Base-by-base conservation (phyloP, 2,113 vertebrate species). In the Leptosomus discolor region DNA sequence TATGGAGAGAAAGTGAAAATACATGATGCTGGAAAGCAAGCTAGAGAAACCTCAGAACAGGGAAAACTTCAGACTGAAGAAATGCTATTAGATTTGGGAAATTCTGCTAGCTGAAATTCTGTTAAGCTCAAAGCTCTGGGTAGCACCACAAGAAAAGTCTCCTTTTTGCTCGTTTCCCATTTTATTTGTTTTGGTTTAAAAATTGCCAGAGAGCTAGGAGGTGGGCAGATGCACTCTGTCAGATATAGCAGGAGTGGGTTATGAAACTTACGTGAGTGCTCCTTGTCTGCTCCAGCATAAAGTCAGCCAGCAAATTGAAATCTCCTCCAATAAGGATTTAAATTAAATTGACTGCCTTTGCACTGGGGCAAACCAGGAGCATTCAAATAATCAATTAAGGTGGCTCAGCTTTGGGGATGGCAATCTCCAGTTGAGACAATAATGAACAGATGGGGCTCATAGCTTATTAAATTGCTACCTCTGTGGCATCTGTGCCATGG, bases 331-430 rank as follows among this genome's bases (percentile, higher is more conserved):
- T 53, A 68, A 94, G 70, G 93, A 90, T 90, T 93, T 85, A 94
- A 96, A 96, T 95, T 95, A 88, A 97, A 96, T 93, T 93, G 93
- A 90, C 84, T 95, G 87, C 57, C 61, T 95, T 96, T 96, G 74
- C 88, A 36, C 29, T 94, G 92, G 94, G 96, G 89, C 94, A 95
- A 92, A 95, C 57, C 69, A 57, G 81, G 81, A 96, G 81, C 85
- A 76, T 94, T 96, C 87, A 73, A 64, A 83, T 85, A 96, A 96
- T 95, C 96, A 96, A 91, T 96, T 91, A 96, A 88, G 45, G 77
- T 90, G 80, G 36, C 90, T 91, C 84, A 88, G 92, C 87, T 96
- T 93, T 94, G 78, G 85, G 93, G 92, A 92, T 91, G 85, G 39
- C 77, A 96, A 73, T 90, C 78, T 95, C 61, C 77, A 94, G 65